Evolutionary conservation across 2,888 invertebrate genomes (phyloP).

Genomic region (Folsomia manolachei): DNA sequence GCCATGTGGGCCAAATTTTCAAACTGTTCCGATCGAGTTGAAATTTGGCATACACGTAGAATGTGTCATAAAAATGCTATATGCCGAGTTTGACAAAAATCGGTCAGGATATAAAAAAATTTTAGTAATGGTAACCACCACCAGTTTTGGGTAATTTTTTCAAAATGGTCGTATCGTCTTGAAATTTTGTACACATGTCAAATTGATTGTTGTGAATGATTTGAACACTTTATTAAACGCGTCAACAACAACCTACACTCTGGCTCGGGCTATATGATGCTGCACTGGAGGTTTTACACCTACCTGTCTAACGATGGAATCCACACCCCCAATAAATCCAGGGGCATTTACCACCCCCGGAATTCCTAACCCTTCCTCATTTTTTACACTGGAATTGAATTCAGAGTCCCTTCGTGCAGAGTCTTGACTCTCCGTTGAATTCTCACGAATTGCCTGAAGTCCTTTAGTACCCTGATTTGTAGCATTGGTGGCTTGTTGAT

Average conservation of each 20-base stretch:
- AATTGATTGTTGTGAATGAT: no score
- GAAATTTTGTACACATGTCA: background rate
- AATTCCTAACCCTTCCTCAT: background rate
- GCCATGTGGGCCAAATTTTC: no score
- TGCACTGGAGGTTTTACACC: no score
- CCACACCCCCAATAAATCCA: slow-evolving; percentile 7
- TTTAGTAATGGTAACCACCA: no score
- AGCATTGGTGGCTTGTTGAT: background rate
- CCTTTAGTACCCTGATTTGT: background rate
- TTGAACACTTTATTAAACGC: background rate
- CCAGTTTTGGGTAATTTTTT: no score
- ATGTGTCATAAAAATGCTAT: no score
- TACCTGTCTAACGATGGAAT: no score
- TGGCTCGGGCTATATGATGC: slow-evolving; percentile 14
- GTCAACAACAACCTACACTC: background rate
- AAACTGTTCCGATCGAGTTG: no score
- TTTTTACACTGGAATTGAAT: slow-evolving; percentile 14
- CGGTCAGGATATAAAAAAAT: no score
- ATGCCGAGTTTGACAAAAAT: no score
- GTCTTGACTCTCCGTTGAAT: slow-evolving; percentile 27
- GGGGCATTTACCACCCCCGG: background rate
- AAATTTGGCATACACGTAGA: no score
- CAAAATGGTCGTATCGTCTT: no score
- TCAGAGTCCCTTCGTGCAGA: slow-evolving; percentile 1
- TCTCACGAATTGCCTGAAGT: slow-evolving; percentile 25